phyloP scores from a whole-genome alignment of 1,140 invertebrate genomes.

The Drosophila repletoides region DNA sequence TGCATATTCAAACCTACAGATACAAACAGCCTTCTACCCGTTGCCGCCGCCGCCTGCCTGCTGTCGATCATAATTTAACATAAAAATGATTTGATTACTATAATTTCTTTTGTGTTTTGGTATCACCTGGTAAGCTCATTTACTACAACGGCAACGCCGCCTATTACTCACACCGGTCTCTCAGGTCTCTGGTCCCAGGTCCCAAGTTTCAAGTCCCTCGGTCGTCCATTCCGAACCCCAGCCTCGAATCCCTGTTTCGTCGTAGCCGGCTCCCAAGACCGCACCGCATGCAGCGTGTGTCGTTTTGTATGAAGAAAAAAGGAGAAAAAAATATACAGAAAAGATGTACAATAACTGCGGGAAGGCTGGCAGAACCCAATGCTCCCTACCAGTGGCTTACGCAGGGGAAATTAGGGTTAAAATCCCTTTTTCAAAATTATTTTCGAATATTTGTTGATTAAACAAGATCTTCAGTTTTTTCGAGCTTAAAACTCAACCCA shows the following conservation, averaged over 20 bases:
- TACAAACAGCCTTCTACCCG: neutral
- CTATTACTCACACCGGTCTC: slow-evolving; percentile 76
- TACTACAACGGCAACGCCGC: slow-evolving; percentile 79
- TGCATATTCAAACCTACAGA: slow-evolving; percentile 22
- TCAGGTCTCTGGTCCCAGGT: too few relatives aligned
- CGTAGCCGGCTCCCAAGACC: slow-evolving; percentile 48
- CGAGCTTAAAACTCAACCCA: too few relatives aligned
- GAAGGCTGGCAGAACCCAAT: slow-evolving; percentile 57
- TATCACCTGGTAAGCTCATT: slow-evolving; percentile 81
- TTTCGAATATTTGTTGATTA: too few relatives aligned
- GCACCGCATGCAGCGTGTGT: slow-evolving; percentile 79
- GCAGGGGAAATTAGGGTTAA: too few relatives aligned
- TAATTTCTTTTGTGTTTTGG: slow-evolving; percentile 81
- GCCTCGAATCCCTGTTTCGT: slow-evolving; percentile 18
- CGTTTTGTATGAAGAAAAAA: slow-evolving; percentile 61
- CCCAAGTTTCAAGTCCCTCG: neutral
- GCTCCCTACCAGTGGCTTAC: too few relatives aligned
- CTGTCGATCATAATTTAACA: slow-evolving; percentile 81
- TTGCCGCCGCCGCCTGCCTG: slow-evolving; percentile 55
- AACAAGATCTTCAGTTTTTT: too few relatives aligned
- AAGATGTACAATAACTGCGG: slow-evolving; percentile 65
- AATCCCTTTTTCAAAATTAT: too few relatives aligned
- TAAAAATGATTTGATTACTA: slow-evolving; percentile 81
- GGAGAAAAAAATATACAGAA: slow-evolving; percentile 22
- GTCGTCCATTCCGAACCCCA: slow-evolving; percentile 1